Conservation (phyloP, 2,888 invertebrate genomes). For the Gibbula magus region DNA sequence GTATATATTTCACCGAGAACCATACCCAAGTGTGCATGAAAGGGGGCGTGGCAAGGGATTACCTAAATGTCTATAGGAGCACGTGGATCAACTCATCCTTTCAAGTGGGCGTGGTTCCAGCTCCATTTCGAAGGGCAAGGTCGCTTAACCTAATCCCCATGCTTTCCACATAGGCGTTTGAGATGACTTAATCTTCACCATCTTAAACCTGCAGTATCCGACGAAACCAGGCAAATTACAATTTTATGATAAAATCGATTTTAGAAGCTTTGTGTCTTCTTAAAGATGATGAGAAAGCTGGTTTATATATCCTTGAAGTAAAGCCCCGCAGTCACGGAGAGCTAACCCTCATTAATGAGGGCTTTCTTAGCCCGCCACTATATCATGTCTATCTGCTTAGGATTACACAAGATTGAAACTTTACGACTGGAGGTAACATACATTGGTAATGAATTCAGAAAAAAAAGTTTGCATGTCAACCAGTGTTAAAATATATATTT, state of each 20-base stretch:
- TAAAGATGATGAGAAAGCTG: not conserved
- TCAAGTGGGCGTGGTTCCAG: not conserved
- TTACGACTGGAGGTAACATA: too few relatives aligned
- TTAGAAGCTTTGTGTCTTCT: slow-evolving; percentile 13
- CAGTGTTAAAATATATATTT: too few relatives aligned
- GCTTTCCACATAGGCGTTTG: not conserved
- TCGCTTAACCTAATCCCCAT: slow-evolving; percentile 7
- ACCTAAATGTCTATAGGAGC: not conserved
- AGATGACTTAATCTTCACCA: not conserved
- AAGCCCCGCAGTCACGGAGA: not conserved
- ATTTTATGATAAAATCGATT: slow-evolving; percentile 15
- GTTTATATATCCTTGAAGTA: not conserved
- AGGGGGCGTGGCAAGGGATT: not conserved
- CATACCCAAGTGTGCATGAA: not conserved
- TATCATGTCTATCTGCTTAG: slow-evolving; percentile 5
- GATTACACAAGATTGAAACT: not conserved
- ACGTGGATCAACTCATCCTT: not conserved
- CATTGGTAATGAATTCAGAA: too few relatives aligned
- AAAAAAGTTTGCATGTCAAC: too few relatives aligned
- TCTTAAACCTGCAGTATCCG: not conserved
- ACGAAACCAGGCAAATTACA: not conserved
- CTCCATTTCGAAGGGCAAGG: not conserved
- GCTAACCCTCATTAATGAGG: not conserved
- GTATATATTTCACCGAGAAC: not conserved
- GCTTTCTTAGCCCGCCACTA: not conserved